These are phyloP conservation scores for Macrobrachium rosenbergii DNA, from an alignment of 1,140 invertebrate genomes.

Conservation along the genomic window DNA sequence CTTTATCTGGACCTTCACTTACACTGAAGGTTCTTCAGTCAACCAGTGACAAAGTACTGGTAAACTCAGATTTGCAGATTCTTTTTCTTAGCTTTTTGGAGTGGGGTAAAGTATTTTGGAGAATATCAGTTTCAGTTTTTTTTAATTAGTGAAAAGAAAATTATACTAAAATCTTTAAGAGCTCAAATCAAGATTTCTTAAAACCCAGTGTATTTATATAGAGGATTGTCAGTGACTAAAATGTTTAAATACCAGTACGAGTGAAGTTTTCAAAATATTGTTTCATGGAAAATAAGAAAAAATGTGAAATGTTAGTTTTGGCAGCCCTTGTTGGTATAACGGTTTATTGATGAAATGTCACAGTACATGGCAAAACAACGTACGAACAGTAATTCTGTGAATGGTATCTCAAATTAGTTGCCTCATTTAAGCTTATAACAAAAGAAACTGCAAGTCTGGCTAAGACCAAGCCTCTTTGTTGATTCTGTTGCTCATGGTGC, in stretches of 20 bases:
- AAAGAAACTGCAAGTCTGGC: slow-evolving; percentile 27
- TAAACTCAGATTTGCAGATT: slow-evolving; percentile 41
- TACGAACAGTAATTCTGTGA: too few species aligned
- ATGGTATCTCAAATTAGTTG: not conserved
- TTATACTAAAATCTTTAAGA: not conserved
- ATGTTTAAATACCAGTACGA: too few species aligned
- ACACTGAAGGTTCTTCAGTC: slow-evolving; percentile 50
- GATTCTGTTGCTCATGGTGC: slow-evolving; percentile 53
- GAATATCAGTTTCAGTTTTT: not conserved
- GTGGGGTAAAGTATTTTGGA: not conserved
- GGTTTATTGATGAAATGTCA: too few species aligned
- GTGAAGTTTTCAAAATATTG: too few species aligned
- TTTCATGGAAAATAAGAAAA: too few species aligned
- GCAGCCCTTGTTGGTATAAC: too few species aligned
- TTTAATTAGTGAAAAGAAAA: not conserved
- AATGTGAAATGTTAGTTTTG: too few species aligned
- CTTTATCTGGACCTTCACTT: not conserved
- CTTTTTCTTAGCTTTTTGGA: not conserved
- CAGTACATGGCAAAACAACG: too few species aligned
- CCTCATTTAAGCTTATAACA: not conserved
- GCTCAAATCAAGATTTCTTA: too few species aligned
- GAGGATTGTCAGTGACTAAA: too few species aligned
- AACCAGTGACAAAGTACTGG: slow-evolving; percentile 46
- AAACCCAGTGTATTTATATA: too few species aligned
- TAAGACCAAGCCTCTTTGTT: slow-evolving; percentile 50